These are phyloP conservation scores for Pygocentrus nattereri DNA, from an alignment of 2,797 vertebrate species.

Conservation along the genomic window DNA sequence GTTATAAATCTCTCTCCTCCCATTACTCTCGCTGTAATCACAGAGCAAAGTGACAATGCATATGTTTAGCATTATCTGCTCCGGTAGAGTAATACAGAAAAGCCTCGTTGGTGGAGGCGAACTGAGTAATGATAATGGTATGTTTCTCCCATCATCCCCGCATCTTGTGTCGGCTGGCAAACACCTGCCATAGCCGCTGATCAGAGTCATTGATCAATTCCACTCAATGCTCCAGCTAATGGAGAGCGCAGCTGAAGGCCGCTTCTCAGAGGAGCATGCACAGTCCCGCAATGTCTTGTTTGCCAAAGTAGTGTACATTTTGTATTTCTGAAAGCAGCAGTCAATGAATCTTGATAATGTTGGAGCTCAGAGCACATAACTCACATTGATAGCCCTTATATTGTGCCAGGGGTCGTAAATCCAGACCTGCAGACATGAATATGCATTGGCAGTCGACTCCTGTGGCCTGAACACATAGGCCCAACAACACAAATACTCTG, in stretches of 20 bases:
- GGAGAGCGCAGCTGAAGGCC: conserved; percentile 73
- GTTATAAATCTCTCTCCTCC: conserved; percentile 26
- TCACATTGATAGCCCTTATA: conserved; percentile 87
- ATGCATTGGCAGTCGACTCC: conserved; percentile 79
- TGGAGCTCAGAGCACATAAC: conserved; percentile 85
- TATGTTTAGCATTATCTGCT: conserved; percentile 55
- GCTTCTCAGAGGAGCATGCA: conserved; percentile 92
- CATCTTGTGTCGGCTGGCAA: conserved; percentile 53
- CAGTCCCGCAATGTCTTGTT: conserved; percentile 83
- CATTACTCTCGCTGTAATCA: conserved; percentile 36
- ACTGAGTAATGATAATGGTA: conserved; percentile 58
- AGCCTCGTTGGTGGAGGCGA: conserved; percentile 8
- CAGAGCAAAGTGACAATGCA: conserved; percentile 44
- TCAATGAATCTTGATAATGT: conserved; percentile 91
- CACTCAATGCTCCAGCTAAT: conserved; percentile 62
- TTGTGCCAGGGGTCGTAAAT: conserved; percentile 87
- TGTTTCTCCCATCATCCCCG: conserved; percentile 37
- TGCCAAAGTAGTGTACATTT: conserved; percentile 74
- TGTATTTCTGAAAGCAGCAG: conserved; percentile 81
- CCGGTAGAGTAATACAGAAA: conserved; percentile 40
- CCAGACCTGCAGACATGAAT: conserved; percentile 82
- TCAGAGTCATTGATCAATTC: conserved; percentile 68
- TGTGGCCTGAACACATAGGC: conserved; percentile 69
- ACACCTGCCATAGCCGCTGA: conserved; percentile 61
- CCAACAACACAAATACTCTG: conserved; percentile 52